Evolutionary conservation across 2,797 vertebrate genomes (phyloP), one percentile per base, ranked within the genome.

Genomic region (Protosalanx chinensis): DNA sequence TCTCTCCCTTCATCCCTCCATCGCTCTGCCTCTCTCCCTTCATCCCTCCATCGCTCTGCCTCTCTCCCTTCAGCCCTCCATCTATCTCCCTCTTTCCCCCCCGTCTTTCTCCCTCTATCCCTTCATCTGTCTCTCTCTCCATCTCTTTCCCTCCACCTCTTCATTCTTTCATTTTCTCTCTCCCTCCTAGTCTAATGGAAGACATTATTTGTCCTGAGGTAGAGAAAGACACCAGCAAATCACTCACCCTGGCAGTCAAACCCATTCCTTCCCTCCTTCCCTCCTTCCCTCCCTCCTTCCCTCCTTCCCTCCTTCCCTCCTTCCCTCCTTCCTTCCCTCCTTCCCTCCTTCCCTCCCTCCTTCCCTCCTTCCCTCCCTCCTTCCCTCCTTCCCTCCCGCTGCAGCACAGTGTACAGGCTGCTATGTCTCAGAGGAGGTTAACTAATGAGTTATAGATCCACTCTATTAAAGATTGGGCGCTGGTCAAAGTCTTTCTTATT

Each of bases 401-500:
- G 10, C 57, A 59, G 57, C 1, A 71, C 67, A 72, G 59, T 18
- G 30, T 3, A 64, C 20, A 18, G 56, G 20, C 18, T 20, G 5
- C n/a, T 58, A 12, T 18, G 56, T 18, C 5, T 58, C 16, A 23
- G 56, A 23, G 16, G 16, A 58, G 56, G 12, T 59, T 23, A 75
- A 67, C 46, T 67, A 60, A 49, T 46, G 67, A 81, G 70, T 70
- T 57, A 2, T 78, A 86, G 41, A 46, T 46, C 41, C 41, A 13
- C 10, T 46, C 10, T 46, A 46, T 46, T 46, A 2, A 12, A 46
- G 41, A 46, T 3, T 46, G 41, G 41, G 84, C 85, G 87, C 88
- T 93, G 89, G 91, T 92, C 92, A 92, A 92, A 91, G 88, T 82
- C 74, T 75, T 81, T 75, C 49, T 74, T 76, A 74, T 70, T 64